Conservation (phyloP, 2,113 vertebrate species). For the Hippocampus barbouri region DNA sequence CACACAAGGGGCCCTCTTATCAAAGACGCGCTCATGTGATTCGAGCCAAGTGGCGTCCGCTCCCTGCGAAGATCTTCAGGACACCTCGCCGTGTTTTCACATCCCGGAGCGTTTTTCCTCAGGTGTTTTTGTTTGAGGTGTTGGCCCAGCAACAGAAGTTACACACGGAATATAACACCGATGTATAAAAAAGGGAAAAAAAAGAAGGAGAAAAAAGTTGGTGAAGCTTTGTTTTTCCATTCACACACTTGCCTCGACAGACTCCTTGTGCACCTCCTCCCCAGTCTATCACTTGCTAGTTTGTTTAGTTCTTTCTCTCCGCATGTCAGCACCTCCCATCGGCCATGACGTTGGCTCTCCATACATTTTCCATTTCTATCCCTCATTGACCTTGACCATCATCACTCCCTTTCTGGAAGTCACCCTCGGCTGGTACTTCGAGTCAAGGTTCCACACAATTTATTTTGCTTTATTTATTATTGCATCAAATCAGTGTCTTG, state of each 20-base stretch:
- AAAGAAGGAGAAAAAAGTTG: background rate
- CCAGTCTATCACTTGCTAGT: constrained; percentile 58
- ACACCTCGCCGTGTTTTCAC: constrained; percentile 46
- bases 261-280: constrained; percentile 46
- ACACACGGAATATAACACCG: constrained; percentile 62
- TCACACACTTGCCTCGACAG: constrained; percentile 53
- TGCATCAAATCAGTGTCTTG: background rate
- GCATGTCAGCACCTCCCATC: constrained; percentile 67
- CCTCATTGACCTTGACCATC: constrained; percentile 56
- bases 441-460: background rate
- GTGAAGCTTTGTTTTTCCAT: constrained; percentile 67
- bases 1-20: background rate
- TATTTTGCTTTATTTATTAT: background rate
- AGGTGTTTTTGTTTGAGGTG: constrained; percentile 68
- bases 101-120: constrained; percentile 47
- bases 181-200: constrained; percentile 47
- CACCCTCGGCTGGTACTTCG: constrained; percentile 38
- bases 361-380: constrained; percentile 63
- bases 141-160: constrained; percentile 67
- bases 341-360: constrained; percentile 62
- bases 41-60: constrained; percentile 1
- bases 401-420: constrained; percentile 37
- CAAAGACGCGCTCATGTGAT: background rate
- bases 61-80: constrained; percentile 12
- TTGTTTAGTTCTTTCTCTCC: constrained; percentile 67